Evolutionary conservation across 2,888 invertebrate species (phyloP).

Genomic region (Pseudococcus viburni): DNA sequence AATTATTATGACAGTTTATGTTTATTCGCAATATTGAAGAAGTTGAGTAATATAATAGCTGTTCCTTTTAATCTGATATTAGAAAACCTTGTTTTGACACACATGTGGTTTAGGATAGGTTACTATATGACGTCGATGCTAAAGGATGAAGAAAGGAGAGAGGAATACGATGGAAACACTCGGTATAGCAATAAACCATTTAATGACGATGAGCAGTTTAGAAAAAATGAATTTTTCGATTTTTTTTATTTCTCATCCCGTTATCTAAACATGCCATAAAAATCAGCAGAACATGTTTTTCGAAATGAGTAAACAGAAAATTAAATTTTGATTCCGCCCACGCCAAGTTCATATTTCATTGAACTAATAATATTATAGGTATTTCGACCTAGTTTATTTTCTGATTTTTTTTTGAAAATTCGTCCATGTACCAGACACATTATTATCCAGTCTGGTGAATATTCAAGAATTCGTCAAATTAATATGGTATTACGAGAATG

Average conservation of each 20-base stretch:
- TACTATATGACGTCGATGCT: neutral
- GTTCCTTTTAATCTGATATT: too few species aligned
- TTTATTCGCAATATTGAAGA: too few species aligned
- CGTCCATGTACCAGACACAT: too few species aligned
- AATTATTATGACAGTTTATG: too few species aligned
- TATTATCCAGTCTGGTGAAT: neutral
- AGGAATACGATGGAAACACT: neutral
- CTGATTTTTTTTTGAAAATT: neutral
- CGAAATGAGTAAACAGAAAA: neutral
- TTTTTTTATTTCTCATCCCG: neutral
- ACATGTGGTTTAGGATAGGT: too few species aligned
- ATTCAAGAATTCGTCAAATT: neutral
- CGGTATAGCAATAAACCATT: too few species aligned
- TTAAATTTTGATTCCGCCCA: neutral
- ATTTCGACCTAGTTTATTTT: neutral
- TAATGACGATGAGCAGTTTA: too few species aligned
- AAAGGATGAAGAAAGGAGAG: neutral
- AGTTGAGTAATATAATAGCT: too few species aligned
- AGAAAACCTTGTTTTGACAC: too few species aligned
- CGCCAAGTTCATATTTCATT: neutral
- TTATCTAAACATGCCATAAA: neutral
- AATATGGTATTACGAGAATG: neutral
- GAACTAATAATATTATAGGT: neutral
- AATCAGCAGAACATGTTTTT: neutral
- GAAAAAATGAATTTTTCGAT: neutral